Conservation (phyloP, 2,797 vertebrate genomes). For the Labroides dimidiatus region DNA sequence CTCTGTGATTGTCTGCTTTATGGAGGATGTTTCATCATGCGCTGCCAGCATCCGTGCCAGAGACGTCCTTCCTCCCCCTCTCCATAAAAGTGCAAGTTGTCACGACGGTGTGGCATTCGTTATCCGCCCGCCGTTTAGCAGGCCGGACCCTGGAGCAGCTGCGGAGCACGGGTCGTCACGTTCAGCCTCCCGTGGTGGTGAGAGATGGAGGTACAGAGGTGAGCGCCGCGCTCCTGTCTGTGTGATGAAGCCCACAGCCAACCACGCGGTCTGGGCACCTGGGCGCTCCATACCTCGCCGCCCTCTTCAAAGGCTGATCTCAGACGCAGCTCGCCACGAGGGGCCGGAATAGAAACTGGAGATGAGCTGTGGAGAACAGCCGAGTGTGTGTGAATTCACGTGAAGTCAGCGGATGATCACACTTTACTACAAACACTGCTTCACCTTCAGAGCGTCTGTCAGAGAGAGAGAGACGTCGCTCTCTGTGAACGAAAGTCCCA, state of each 20-base stretch:
- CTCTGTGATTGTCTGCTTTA: constrained; percentile 76
- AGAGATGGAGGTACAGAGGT: constrained; percentile 55
- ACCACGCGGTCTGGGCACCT: constrained; percentile 66
- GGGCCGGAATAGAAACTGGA: constrained; percentile 59
- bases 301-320: constrained; percentile 71
- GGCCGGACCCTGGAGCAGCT: constrained; percentile 61
- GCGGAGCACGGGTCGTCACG: constrained; percentile 58
- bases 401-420: constrained; percentile 8
- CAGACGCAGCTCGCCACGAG: constrained; percentile 55
- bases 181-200: constrained; percentile 42
- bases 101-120: constrained; percentile 76
- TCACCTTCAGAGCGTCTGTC: too few relatives aligned
- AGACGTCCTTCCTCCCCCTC: constrained; percentile 63
- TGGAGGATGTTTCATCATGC: constrained; percentile 64
- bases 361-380: constrained; percentile 54
- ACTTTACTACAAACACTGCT: not conserved
- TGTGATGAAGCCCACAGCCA: constrained; percentile 62
- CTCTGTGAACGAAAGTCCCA: too few relatives aligned
- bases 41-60: constrained; percentile 49
- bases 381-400: constrained; percentile 33
- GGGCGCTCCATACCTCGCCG: constrained; percentile 52
- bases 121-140: constrained; percentile 64
- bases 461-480: too few relatives aligned
- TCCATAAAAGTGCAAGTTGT: constrained; percentile 81
- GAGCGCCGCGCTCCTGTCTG: constrained; percentile 49